Base-by-base conservation (phyloP, 2,888 invertebrate species). In the Coleophora flavipennella region DNA sequence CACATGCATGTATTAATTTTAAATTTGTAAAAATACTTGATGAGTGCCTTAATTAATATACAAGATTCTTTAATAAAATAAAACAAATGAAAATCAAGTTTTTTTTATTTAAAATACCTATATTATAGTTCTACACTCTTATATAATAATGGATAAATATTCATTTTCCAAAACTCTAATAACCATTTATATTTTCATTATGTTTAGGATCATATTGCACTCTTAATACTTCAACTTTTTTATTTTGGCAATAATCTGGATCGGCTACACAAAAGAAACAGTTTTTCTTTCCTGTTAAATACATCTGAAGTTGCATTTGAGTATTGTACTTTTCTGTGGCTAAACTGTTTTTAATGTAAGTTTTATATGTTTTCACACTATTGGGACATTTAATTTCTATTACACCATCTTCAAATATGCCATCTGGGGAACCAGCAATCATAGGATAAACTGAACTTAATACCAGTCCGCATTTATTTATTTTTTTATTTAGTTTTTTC, bases 401-500 rank as follows among this genome's bases (percentile, higher is more conserved):
- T 34, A 50, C 44, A 13, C 46, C 38, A 35, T 46, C 40, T 44
- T 46, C 31, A 42, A 40, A 49, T 1, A 52, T 41, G 1, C 54
- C 53, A 51, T 59, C 55, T 36, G 53, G 54, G 2, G 56, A 56
- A n/a, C 49, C 53, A 32, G 55, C 55, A 34, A 55, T 35, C 48
- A 53, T 57, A 1, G 52, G 53, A 38, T 49, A 48, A 7, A 51
- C 32, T 33, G 40, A 31, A 35, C 29, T 38, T 6, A 55, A 6
- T 7, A 53, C 20, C 1, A 56, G 26, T 2, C 56, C 53, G 51
- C 48, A 47, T 11, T 46, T 46, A 1, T 45, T 47, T 28, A 50
- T 51, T 44, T 46, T 49, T 43, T 48, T 54, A 8, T 32, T 40
- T 7, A 55, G 38, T 40, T 41, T 53, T 1, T 7, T 27, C 8